Evolutionary conservation across 2,113 vertebrate species (phyloP).

Genomic region (Phyllopteryx taeniolatus): DNA sequence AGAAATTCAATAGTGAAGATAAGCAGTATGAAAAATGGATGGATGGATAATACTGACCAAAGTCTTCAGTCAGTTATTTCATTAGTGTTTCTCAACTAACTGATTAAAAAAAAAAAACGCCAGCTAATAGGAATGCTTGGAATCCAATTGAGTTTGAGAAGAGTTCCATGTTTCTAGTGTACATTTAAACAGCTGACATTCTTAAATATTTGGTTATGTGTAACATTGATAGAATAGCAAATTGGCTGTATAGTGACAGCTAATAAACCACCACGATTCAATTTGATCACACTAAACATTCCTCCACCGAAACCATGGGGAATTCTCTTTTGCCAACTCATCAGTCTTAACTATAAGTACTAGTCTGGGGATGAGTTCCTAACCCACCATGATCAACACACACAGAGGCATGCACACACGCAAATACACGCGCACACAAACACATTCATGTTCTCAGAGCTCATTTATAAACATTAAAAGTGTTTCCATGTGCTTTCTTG

Average conservation of each 20-base stretch:
- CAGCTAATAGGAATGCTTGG: too few species aligned
- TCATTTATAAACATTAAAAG: constrained; percentile 62
- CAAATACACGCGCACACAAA: constrained; percentile 2
- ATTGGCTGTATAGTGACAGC: constrained; percentile 5
- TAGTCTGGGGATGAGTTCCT: not conserved
- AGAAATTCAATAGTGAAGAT: too few species aligned
- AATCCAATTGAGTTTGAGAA: too few species aligned
- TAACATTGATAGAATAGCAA: constrained; percentile 16
- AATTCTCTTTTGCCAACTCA: constrained; percentile 3
- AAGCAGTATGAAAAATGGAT: too few species aligned
- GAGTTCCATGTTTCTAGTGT: not conserved
- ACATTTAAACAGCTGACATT: constrained; percentile 17
- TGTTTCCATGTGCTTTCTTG: constrained; percentile 60
- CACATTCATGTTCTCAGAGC: constrained; percentile 20
- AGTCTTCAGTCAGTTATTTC: not conserved
- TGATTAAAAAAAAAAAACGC: too few species aligned
- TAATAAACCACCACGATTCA: constrained; percentile 27
- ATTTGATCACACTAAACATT: constrained; percentile 26
- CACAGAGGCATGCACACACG: not conserved
- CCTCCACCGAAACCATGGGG: constrained; percentile 23
- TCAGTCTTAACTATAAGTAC: constrained; percentile 26
- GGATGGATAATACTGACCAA: too few species aligned
- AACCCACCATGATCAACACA: constrained; percentile 36
- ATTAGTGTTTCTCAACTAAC: not conserved
- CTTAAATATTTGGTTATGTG: constrained; percentile 20